phyloP scores from a whole-genome alignment of 30 jellyfish, hydroid and myxozoan species.

The Cassiopea xamachana region DNA sequence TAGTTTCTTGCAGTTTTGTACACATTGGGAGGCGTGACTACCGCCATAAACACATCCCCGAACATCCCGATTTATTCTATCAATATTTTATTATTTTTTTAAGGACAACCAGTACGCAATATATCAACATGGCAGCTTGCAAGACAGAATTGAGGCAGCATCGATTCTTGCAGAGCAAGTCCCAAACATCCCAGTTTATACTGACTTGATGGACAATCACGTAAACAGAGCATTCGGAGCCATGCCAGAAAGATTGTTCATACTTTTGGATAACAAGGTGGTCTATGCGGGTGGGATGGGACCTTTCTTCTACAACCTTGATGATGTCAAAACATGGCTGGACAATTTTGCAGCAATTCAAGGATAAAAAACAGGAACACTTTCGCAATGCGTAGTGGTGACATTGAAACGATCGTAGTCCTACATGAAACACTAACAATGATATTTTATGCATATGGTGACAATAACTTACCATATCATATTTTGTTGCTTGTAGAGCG shows the following conservation, averaged over 20 bases:
- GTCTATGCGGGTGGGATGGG: conserved; percentile 88
- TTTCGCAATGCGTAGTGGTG: too few species aligned
- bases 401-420: too few species aligned
- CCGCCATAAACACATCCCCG: too few species aligned
- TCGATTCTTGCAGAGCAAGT: conserved; percentile 20
- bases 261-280: conserved; percentile 68
- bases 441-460: too few species aligned
- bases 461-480: too few species aligned
- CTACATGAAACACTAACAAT: too few species aligned
- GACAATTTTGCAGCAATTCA: not conserved
- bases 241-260: conserved; percentile 80
- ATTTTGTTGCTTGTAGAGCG: too few species aligned
- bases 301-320: conserved; percentile 75
- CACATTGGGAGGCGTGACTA: too few species aligned
- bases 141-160: conserved; percentile 77
- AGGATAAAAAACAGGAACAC: conserved; percentile 7
- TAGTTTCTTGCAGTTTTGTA: too few species aligned
- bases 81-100: not conserved
- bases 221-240: conserved; percentile 81
- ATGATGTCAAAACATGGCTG: conserved; percentile 76
- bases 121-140: conserved; percentile 54
- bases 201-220: conserved; percentile 65
- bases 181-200: conserved; percentile 71
- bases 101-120: conserved; percentile 50
- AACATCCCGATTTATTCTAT: not conserved